A percentile compares a stretch with the other conserved stretches of the same genome.
phyloP scores from a whole-genome alignment of 1,140 invertebrate genomes.

The Apis laboriosa region DNA sequence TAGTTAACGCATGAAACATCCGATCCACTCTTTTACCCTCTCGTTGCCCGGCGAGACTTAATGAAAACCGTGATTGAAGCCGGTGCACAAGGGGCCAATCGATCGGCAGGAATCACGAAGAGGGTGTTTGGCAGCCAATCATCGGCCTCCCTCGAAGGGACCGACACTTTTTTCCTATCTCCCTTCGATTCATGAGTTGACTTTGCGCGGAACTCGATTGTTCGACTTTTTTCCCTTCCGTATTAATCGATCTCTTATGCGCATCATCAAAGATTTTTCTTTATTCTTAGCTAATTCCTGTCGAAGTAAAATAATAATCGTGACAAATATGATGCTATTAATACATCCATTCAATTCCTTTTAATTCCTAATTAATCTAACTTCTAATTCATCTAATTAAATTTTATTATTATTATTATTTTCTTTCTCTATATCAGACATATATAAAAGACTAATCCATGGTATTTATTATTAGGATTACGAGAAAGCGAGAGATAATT shows the following conservation, averaged over 20 bases:
- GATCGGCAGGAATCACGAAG: slow-evolving; percentile 64
- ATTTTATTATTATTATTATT: too few relatives aligned
- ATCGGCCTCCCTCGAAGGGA: slow-evolving; percentile 49
- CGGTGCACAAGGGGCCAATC: slow-evolving; percentile 61
- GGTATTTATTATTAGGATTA: too few relatives aligned
- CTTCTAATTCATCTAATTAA: too few relatives aligned
- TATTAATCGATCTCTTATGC: slow-evolving; percentile 8
- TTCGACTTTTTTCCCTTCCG: not conserved
- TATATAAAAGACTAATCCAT: too few relatives aligned
- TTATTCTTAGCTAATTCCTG: too few relatives aligned
- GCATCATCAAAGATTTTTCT: too few relatives aligned
- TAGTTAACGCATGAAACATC: slow-evolving; percentile 33
- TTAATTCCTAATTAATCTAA: too few relatives aligned
- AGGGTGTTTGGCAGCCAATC: slow-evolving; percentile 72
- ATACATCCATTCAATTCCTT: too few relatives aligned
- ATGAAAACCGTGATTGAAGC: slow-evolving; percentile 76
- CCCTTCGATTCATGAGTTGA: slow-evolving; percentile 60
- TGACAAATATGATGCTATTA: too few relatives aligned
- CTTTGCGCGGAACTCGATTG: slow-evolving; percentile 40
- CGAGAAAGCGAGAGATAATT: too few relatives aligned
- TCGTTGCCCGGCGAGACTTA: slow-evolving; percentile 63
- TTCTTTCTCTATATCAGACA: too few relatives aligned
- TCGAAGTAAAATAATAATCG: too few relatives aligned
- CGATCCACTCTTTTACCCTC: slow-evolving; percentile 41
- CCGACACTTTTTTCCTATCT: slow-evolving; percentile 54